phyloP scores from a whole-genome alignment of 2,888 invertebrate species.

The Netelia fuscicornis region DNA sequence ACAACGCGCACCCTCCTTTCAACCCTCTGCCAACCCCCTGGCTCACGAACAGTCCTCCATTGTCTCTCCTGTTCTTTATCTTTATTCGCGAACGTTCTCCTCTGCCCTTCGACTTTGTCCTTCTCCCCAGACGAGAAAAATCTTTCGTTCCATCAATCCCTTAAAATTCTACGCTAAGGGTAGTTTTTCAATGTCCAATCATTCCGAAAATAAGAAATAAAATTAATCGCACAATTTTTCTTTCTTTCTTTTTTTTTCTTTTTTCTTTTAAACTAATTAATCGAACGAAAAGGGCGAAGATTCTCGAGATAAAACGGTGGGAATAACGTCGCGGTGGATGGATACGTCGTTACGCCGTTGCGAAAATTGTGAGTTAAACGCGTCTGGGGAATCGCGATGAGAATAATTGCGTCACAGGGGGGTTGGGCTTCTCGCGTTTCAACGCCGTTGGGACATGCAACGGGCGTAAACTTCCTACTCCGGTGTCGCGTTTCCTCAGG shows the following conservation, averaged over 20 bases:
- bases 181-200: too few species aligned
- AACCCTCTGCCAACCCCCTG: constrained; percentile 1
- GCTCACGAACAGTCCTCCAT: background rate
- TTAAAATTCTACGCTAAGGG: background rate
- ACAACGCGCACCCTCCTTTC: constrained; percentile 19
- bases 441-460: background rate
- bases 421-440: background rate
- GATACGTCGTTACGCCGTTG: too few species aligned
- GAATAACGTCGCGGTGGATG: too few species aligned
- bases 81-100: background rate
- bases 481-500: background rate
- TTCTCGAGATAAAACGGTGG: too few species aligned
- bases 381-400: background rate
- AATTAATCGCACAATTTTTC: too few species aligned
- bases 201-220: too few species aligned
- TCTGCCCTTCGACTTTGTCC: background rate
- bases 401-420: constrained; percentile 1
- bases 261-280: too few species aligned
- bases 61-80: background rate
- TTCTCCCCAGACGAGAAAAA: background rate
- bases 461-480: background rate
- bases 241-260: too few species aligned
- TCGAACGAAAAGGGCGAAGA: too few species aligned
- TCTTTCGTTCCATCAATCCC: background rate
- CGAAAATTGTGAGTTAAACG: background rate